Evolutionary conservation across 2,113 vertebrate species (phyloP), one percentile per base, ranked within the genome.

Genomic region (Pygoscelis antarcticus): DNA sequence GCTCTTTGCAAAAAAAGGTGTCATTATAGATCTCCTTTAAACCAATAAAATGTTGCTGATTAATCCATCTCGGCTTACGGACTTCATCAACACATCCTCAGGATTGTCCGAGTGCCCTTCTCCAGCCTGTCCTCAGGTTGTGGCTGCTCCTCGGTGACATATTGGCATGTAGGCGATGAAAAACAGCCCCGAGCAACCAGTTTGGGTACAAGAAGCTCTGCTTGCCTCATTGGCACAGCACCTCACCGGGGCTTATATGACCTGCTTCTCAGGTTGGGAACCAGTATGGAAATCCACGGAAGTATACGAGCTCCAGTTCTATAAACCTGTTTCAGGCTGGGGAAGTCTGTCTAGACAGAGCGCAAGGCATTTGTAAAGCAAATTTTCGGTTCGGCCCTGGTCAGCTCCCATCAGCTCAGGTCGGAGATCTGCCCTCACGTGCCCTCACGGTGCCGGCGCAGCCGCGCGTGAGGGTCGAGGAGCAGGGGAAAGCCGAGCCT

Each of bases 261-360:
- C 96, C 96, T 96, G 96, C 94, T 96, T 74, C 93, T 94, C 96
- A 90, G 90, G 96, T 96, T 95, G 85, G 70, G 92, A 97, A 95
- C 95, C 92, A 74, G 96, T 96, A 97, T 95, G 96, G 93, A 95
- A 96, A 97, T 94, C 44, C 57, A 21, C 5, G 4, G 84, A 57
- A 79, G 47, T 23, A 2, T 5, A 54, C 4, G 74, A 69, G 69
- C 78, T 69, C 70, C 47, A 61, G 74, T 44, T 55, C 72, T 57
- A 52, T 32, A 83, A 96, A 89, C 92, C 69, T 83, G 82, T 96
- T 96, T 83, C 0, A 7, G 49, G 65, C 52, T 55, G 36, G 87
- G 72, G 54, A 93, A 57, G 36, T 79, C 82, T 91, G 96, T 96
- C 95, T 94, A 96, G 96, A 94, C 96, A 76, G 84, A 52, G 61